Evolutionary conservation across 2,888 invertebrate genomes (phyloP), one percentile per base, ranked within the genome.

Genomic region (Tachina grossa): DNA sequence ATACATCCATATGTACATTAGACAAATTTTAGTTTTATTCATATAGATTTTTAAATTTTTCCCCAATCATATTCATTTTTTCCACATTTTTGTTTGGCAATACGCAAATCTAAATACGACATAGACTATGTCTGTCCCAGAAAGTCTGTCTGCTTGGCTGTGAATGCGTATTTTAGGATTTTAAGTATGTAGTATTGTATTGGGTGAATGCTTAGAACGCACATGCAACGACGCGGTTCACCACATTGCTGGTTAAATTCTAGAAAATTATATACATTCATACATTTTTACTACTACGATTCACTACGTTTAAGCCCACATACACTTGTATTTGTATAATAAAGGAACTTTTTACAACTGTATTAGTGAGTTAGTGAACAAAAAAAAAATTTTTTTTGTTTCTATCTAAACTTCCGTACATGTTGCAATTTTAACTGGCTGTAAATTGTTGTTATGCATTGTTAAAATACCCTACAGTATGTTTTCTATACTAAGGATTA

Each of bases 211-310:
- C 22, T 77, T 80, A 81, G 66, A 83, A 84, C 84, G 82, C 85
- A 84, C 80, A 82, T 84, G 85, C 87, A 84, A 82, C 76, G 76
- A 82, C 82, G 84, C 79, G 84, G 84, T 82, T 79, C 65, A 83
- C 87, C 87, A 84, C 82, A 83, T 76, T 61, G 57, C 72, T 82
- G 84, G 84, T 84, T 84, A 84, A 84, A 84, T 79, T 78, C 84
- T 69, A 82, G 75, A 79, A 84, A 81, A 84, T 84, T 79, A 84
- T 77, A 87, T 76, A 83, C 79, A 76, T 79, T 68, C 68, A 69
- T 47, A 63, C 61, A 78, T 61, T 66, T 51, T 14, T 11, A 53
- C 68, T 53, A 19, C 39, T 63, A n/a, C 61, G 47, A 59, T 16
- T 47, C 11, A 61, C 72, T 55, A 74, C 55, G 72, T 55, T 71